phyloP scores from a whole-genome alignment of 2,888 invertebrate genomes.

The Drosophila subsilvestris region DNA sequence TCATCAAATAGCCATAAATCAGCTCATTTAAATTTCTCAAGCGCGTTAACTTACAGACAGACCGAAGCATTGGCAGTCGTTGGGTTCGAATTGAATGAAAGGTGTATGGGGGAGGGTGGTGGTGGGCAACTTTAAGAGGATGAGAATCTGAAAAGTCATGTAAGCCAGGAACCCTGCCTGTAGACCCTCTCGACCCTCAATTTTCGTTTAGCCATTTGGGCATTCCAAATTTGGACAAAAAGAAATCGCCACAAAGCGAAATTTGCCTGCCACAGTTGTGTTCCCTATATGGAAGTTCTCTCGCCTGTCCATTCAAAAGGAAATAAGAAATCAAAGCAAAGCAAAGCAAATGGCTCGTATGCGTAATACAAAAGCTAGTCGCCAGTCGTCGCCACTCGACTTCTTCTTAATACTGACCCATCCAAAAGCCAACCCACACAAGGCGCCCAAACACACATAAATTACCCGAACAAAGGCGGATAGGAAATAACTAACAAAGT shows the following conservation, averaged over 20 bases:
- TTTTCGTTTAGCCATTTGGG: neutral
- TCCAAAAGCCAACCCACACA: constrained; percentile 26
- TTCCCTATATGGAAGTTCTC: constrained; percentile 42
- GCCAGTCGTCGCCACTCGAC: neutral
- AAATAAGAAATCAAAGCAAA: constrained; percentile 48
- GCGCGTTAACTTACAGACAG: constrained; percentile 16
- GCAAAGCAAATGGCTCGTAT: constrained; percentile 57
- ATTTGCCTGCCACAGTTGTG: constrained; percentile 21
- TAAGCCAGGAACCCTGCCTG: neutral
- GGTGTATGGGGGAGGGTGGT: constrained; percentile 40
- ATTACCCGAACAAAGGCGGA: constrained; percentile 56
- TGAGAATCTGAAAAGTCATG: neutral
- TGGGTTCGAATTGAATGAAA: constrained; percentile 31
- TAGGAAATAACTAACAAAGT: constrained; percentile 66
- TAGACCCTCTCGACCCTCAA: neutral
- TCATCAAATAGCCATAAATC: constrained; percentile 80
- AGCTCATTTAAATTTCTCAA: constrained; percentile 68
- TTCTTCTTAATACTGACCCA: constrained; percentile 45
- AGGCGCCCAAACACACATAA: constrained; percentile 55
- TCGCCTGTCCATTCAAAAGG: constrained; percentile 26
- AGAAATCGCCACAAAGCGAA: constrained; percentile 38
- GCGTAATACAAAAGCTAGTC: constrained; percentile 60
- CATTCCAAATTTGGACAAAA: constrained; percentile 6
- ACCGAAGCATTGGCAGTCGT: constrained; percentile 27
- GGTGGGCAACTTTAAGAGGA: too few species aligned